Percentiles rank a stretch among this genome's conserved stretches.
Evolutionary conservation across 64 coral and sea anemone genomes (phyloP).

Genomic region (Montipora sp.): DNA sequence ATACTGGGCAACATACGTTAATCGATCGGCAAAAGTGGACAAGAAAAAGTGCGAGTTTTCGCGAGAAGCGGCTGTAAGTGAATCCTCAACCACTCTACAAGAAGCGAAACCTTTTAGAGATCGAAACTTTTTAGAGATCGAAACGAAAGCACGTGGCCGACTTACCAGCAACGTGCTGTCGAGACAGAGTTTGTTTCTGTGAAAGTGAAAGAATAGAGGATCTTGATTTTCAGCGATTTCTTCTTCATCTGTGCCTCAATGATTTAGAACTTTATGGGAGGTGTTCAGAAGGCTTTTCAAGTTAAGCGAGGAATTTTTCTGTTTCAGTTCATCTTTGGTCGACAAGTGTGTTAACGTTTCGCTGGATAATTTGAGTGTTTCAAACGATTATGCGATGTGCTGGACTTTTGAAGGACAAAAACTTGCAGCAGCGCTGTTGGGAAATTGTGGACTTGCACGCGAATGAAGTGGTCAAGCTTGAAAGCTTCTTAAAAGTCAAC

Average conservation of each 20-base stretch:
- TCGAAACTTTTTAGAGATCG: background rate
- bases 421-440: slow-evolving; percentile 35
- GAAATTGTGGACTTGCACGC: slow-evolving; percentile 63
- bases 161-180: too few relatives aligned
- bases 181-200: background rate
- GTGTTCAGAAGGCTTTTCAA: slow-evolving; percentile 19
- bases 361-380: slow-evolving; percentile 36
- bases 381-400: slow-evolving; percentile 55
- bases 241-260: background rate
- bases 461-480: slow-evolving; percentile 4
- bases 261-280: slow-evolving; percentile 30
- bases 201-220: background rate
- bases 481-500: slow-evolving; percentile 41
- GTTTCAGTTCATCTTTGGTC: slow-evolving; percentile 48
- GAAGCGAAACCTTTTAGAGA: background rate
- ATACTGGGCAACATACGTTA: too few relatives aligned
- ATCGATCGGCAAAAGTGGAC: background rate
- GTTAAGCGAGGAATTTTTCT: slow-evolving; percentile 61
- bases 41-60: background rate
- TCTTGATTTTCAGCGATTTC: slow-evolving; percentile 38
- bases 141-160: background rate
- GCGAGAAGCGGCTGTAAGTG: background rate
- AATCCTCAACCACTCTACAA: background rate
- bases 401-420: slow-evolving; percentile 47
- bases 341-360: slow-evolving; percentile 37